Base-by-base conservation (phyloP, 37 sponge, comb jelly and placozoan species). In the Corticium candelabrum region DNA sequence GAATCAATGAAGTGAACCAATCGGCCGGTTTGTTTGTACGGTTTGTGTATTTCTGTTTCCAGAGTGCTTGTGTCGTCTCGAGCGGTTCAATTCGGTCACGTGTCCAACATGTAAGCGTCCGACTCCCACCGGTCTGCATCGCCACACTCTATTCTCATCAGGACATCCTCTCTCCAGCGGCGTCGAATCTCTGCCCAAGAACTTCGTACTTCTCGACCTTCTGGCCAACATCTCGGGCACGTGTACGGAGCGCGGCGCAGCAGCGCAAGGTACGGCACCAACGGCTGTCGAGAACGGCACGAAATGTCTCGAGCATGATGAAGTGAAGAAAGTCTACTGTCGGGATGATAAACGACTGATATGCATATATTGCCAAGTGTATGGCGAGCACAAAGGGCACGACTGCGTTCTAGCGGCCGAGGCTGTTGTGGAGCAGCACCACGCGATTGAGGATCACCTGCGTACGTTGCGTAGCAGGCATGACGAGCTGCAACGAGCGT, bases 251-350 rank as follows among this genome's bases (percentile, higher is more conserved):
- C 36, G 62, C 62, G n/a, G n/a, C n/a, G 62, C 62, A 27, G 11
- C 62, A 11, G 21, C 62, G 62, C 62, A 21, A 50, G 62, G 62
- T 27, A 50, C 21, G 11, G 62, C 15, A 11, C 15, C 15, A 11
- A 27, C 43, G 34, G 30, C 34, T 11, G 5, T 69, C 39, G 34
- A 32, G 0, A 84, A 39, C 32, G 41, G 2, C 37, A 72, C 78
- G 57, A 83, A 68, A 71, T 90, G 90, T 36, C 35, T 68, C 67
- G 84, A 86, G 1, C 90, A 90, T 70, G 40, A 80, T 34, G 84
- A 83, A 39, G 87, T 85, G 56, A 68, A 90, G n/a, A 77, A 81
- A 0, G 67, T 86, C n/a, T 90, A 81, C 74, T 86, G 90, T 38
- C 34, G 68, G 7, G 81, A 74, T 32, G 82, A 84, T 37, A 40